Base-by-base conservation (phyloP, 2,888 invertebrate species). In the Xanthorhoe spadicearia region DNA sequence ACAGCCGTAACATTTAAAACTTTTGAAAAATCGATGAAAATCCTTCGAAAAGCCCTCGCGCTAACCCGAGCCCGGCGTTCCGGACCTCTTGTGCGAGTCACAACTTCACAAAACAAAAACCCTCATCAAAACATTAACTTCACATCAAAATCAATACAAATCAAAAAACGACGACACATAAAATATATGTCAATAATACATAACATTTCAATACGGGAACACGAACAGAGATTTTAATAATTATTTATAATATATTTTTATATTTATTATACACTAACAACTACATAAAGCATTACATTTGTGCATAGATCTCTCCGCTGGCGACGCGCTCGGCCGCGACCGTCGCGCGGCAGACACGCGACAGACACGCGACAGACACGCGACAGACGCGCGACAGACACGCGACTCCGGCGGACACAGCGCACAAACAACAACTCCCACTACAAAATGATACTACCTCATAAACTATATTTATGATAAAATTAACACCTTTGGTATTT, bases 211-310 rank as follows among this genome's bases (percentile, higher is more conserved):
- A 78, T 78, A 83, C 75, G 82, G 82, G 80, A 83, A 86, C 86
- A 84, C 86, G 83, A 80, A 86, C 83, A 85, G 79, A 84, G 77
- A 84, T 81, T 83, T 83, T 61, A 61, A 64, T 61, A 52, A 57
- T 68, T 61, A 64, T 81, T 80, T 77, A 82, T 83, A 77, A 73
- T 78, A 76, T 81, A 75, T 74, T 74, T 69, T 74, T 70, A 73
- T 76, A 69, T 68, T 74, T 70, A 73, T 71, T 77, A 82, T 87
- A 87, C 83, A 85, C 86, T 89, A 90, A 87, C 80, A 76, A 81
- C 87, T 90, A 91, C 86, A 87, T 89, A 88, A 91, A 91, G 91
- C 91, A 88, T 88, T 85, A 85, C 81, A 80, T 83, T 88, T 86
- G 88, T 89, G 90, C 86, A 77, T 80, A 76, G 79, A 78, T 74